phyloP scores from a whole-genome alignment of 2,888 invertebrate genomes.

The Drosophila tanythrix region DNA sequence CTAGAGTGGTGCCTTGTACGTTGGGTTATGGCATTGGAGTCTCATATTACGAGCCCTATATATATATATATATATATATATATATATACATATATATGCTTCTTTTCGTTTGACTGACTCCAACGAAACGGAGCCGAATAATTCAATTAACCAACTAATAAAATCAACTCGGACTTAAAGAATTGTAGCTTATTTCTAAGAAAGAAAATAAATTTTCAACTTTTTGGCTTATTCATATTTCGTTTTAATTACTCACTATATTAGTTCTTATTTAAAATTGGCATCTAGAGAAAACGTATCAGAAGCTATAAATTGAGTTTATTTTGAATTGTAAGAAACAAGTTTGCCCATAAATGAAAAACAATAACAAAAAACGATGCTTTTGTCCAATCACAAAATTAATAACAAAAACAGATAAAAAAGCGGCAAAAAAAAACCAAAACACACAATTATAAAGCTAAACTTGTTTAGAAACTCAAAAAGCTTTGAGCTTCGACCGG shows the following conservation, averaged over 20 bases:
- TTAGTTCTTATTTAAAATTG: not conserved
- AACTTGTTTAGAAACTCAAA: constrained; percentile 69
- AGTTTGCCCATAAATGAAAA: constrained; percentile 12
- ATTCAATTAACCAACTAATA: constrained; percentile 2
- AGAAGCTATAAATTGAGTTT: not conserved
- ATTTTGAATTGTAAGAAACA: constrained; percentile 20
- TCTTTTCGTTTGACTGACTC: constrained; percentile 6
- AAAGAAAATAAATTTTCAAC: not conserved
- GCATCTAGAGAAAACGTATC: constrained; percentile 13
- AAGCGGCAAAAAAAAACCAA: constrained; percentile 24
- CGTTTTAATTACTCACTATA: not conserved
- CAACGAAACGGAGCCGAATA: constrained; percentile 11
- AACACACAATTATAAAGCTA: constrained; percentile 14
- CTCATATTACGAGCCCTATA: constrained; percentile 50
- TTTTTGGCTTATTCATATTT: not conserved
- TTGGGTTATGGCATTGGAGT: constrained; percentile 64
- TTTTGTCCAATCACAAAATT: constrained; percentile 42
- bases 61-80: not conserved
- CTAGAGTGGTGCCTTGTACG: constrained; percentile 28
- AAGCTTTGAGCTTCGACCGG: constrained; percentile 25
- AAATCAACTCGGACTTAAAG: not conserved
- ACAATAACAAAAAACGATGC: constrained; percentile 10
- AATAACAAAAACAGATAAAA: constrained; percentile 29
- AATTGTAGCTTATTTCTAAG: not conserved
- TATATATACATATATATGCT: not conserved